Evolutionary conservation across 2,888 invertebrate species (phyloP).

Genomic region (Ormyrus rosae): DNA sequence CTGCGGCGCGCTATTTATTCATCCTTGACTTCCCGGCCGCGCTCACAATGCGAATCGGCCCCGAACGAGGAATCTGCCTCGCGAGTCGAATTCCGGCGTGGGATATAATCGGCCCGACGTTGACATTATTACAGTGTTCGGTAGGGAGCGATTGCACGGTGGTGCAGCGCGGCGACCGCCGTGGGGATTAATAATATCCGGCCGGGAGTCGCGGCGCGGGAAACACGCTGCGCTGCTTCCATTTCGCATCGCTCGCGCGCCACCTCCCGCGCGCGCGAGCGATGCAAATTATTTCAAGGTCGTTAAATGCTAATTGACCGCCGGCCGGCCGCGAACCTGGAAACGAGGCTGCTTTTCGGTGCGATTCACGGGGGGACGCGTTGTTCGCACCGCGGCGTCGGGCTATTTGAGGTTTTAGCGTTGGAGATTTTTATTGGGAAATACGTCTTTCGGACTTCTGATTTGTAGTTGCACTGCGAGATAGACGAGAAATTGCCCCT

Average conservation of each 20-base stretch:
- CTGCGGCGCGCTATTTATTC: too few species aligned
- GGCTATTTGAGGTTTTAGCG: too few species aligned
- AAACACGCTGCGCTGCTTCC: slow-evolving; percentile 52
- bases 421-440: too few species aligned
- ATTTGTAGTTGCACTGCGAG: too few species aligned
- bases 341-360: too few species aligned
- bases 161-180: background rate
- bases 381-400: background rate
- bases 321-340: too few species aligned
- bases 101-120: background rate
- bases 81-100: too few species aligned
- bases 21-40: too few species aligned
- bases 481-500: too few species aligned
- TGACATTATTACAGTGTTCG: slow-evolving; percentile 37
- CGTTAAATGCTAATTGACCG: slow-evolving; percentile 45
- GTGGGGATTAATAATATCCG: slow-evolving; percentile 40
- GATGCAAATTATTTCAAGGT: slow-evolving; percentile 52
- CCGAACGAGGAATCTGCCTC: too few species aligned
- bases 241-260: slow-evolving; percentile 15
- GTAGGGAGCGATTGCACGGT: background rate
- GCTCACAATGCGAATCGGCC: too few species aligned
- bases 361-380: background rate
- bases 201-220: slow-evolving; percentile 32
- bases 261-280: slow-evolving; percentile 8
- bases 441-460: too few species aligned